Conservation (phyloP, 2,888 invertebrate species). For the Drosophila merina region DNA sequence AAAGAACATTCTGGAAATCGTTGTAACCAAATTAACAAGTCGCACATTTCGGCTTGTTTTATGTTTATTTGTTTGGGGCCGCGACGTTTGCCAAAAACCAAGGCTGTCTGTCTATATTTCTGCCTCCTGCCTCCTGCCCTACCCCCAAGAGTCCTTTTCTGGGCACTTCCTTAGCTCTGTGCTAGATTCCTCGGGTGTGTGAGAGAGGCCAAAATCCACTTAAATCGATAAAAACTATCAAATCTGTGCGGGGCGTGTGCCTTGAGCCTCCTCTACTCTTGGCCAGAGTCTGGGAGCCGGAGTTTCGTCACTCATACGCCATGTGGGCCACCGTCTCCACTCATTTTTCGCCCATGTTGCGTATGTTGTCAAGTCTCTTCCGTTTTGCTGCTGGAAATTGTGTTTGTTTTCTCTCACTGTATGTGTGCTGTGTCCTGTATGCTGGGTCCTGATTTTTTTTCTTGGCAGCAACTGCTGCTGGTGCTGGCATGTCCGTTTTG, state of each 20-base stretch:
- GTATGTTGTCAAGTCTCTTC: slow-evolving; percentile 79
- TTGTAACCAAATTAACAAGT: slow-evolving; percentile 19
- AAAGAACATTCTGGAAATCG: slow-evolving; percentile 16
- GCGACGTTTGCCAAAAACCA: slow-evolving; percentile 66
- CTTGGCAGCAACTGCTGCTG: slow-evolving; percentile 31
- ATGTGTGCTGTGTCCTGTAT: slow-evolving; percentile 27
- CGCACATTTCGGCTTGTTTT: slow-evolving; percentile 41
- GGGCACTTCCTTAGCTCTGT: slow-evolving; percentile 12
- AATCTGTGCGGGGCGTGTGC: slow-evolving; percentile 73
- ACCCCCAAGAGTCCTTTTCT: background rate
- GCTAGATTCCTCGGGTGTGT: slow-evolving; percentile 38
- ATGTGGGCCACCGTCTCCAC: slow-evolving; percentile 62
- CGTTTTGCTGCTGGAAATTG: slow-evolving; percentile 56
- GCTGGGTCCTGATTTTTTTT: slow-evolving; percentile 18
- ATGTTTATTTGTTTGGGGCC: slow-evolving; percentile 57
- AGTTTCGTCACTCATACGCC: slow-evolving; percentile 71
- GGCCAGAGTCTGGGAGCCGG: slow-evolving; percentile 18
- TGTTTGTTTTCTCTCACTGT: slow-evolving; percentile 59
- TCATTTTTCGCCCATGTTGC: slow-evolving; percentile 78
- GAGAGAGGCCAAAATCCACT: slow-evolving; percentile 66
- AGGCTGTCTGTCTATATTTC: slow-evolving; percentile 49
- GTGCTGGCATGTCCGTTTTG: slow-evolving; percentile 77
- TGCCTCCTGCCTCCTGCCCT: slow-evolving; percentile 10
- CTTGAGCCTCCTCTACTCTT: slow-evolving; percentile 5
- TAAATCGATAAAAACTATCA: slow-evolving; percentile 80